Evolutionary conservation across 2,888 invertebrate genomes (phyloP).

Genomic region (Serrognathus titanus): DNA sequence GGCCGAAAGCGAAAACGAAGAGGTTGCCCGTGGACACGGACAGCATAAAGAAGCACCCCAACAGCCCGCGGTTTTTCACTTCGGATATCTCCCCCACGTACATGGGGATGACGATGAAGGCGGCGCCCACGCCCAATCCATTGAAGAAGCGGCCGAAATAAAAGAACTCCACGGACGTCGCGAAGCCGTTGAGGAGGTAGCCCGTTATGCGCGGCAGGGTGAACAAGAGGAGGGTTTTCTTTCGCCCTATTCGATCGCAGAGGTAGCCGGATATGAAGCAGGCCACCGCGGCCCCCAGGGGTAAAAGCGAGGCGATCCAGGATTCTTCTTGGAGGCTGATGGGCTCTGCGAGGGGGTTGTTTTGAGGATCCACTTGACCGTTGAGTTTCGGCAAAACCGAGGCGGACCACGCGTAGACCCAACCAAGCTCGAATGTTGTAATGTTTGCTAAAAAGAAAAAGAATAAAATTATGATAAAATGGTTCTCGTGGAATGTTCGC

Average conservation of each 20-base stretch:
- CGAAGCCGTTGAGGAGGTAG: slow-evolving; percentile 24
- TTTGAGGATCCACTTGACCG: slow-evolving; percentile 35
- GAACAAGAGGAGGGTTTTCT: slow-evolving; percentile 60
- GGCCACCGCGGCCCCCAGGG: slow-evolving; percentile 61
- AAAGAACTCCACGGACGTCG: slow-evolving; percentile 9
- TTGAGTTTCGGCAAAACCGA: slow-evolving; percentile 27
- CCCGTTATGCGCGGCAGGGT: slow-evolving; percentile 60
- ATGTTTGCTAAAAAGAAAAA: slow-evolving; percentile 43
- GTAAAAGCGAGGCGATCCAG: slow-evolving; percentile 70
- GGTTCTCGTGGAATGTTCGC: no score
- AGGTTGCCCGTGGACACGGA: slow-evolving; percentile 67
- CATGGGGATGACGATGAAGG: slow-evolving; percentile 73
- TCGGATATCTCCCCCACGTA: slow-evolving; percentile 84
- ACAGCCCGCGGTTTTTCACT: slow-evolving; percentile 72
- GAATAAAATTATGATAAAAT: no score
- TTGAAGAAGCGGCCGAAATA: slow-evolving; percentile 17
- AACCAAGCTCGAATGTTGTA: slow-evolving; percentile 44
- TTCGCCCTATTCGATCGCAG: slow-evolving; percentile 63
- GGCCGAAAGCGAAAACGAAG: slow-evolving; percentile 66
- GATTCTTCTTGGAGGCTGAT: slow-evolving; percentile 59
- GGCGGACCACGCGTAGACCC: slow-evolving; percentile 47
- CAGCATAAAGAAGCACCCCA: slow-evolving; percentile 68
- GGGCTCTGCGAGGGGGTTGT: slow-evolving; percentile 47
- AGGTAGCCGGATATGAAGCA: slow-evolving; percentile 65
- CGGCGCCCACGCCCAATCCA: slow-evolving; percentile 53